Conservation (phyloP, 23 tunicate species). For the Diplosoma virens region DNA sequence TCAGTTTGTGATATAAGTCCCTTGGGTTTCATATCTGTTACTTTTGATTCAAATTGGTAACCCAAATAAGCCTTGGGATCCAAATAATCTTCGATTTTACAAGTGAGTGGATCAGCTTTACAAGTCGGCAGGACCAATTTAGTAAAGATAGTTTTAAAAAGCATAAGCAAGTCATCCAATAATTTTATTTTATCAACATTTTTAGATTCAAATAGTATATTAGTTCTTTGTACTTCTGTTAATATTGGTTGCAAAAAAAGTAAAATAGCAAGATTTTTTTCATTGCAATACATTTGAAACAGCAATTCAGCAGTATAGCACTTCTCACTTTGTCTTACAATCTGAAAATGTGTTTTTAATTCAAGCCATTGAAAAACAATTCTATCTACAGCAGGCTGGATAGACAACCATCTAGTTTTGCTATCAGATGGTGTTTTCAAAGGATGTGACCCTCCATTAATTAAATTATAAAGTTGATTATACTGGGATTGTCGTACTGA, state of each 20-base stretch:
- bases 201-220: constrained; percentile 24
- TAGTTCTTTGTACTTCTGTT: constrained; percentile 25
- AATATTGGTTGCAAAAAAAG: constrained; percentile 40
- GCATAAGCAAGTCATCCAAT: not conserved
- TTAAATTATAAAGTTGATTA: constrained; percentile 14
- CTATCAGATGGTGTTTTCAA: constrained; percentile 14
- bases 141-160: not conserved
- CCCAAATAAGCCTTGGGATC: not conserved
- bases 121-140: not conserved
- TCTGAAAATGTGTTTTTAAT: constrained; percentile 38
- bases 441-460: constrained; percentile 18
- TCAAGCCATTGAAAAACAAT: constrained; percentile 31
- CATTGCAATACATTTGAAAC: constrained; percentile 39
- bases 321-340: constrained; percentile 24
- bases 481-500: constrained; percentile 25
- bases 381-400: not conserved
- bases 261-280: constrained; percentile 19
- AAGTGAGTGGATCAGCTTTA: not conserved
- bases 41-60: constrained; percentile 5
- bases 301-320: constrained; percentile 51
- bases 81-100: constrained; percentile 1
- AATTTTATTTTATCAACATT: constrained; percentile 7
- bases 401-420: too few species aligned
- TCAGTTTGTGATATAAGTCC: not conserved
- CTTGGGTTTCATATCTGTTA: not conserved